These are phyloP conservation scores for Orchestia grillus DNA, from an alignment of 1,140 invertebrate genomes.

Conservation along the genomic window DNA sequence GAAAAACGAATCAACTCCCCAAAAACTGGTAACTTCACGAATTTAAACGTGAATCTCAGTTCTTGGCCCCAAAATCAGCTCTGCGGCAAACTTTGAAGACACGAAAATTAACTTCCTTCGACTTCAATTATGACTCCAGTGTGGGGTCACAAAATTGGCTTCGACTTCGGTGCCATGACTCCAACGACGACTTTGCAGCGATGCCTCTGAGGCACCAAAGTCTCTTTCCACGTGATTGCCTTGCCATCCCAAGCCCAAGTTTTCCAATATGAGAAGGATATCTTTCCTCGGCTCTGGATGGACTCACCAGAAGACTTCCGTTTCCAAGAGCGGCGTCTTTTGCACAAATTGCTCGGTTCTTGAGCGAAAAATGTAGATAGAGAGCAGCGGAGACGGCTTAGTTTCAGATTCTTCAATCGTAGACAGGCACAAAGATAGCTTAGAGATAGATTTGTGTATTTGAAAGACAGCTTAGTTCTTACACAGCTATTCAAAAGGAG, in stretches of 20 bases:
- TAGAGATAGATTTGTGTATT: background rate
- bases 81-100: background rate
- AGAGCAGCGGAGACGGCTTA: background rate
- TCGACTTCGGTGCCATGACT: background rate
- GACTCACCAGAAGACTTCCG: constrained; percentile 34
- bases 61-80: background rate
- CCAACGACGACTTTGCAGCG: background rate
- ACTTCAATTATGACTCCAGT: background rate
- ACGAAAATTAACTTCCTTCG: background rate
- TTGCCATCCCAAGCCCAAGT: constrained; percentile 39
- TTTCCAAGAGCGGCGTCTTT: background rate
- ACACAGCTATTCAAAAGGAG: background rate
- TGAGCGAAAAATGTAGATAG: background rate
- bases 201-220: constrained; percentile 1
- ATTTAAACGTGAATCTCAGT: background rate
- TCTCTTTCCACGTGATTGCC: constrained; percentile 42
- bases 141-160: background rate
- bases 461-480: background rate
- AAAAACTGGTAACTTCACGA: background rate
- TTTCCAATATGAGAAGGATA: constrained; percentile 54
- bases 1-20: background rate
- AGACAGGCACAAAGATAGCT: background rate
- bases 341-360: background rate
- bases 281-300: background rate
- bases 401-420: background rate